A percentile compares a stretch with the other conserved stretches of the same genome.
phyloP scores from a whole-genome alignment of 2,797 vertebrate species.

The Astyanax mexicanus region DNA sequence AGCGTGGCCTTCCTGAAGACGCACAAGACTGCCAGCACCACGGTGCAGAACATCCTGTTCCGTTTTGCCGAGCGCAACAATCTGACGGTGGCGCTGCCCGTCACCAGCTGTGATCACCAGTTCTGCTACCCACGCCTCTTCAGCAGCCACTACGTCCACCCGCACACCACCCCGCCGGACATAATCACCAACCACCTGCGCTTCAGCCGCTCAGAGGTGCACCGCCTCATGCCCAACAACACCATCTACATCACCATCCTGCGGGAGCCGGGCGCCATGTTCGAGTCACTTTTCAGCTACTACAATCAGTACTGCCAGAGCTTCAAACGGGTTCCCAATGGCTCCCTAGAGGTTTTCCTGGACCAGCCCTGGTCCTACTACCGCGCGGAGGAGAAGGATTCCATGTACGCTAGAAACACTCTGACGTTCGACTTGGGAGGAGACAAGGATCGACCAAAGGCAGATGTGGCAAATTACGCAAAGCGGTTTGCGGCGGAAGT shows the following conservation, averaged over 20 bases:
- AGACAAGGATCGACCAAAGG: constrained; percentile 77
- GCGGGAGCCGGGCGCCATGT: constrained; percentile 87
- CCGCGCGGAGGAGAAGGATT: constrained; percentile 77
- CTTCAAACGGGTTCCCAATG: constrained; percentile 85
- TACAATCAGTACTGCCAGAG: constrained; percentile 85
- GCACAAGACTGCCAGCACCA: constrained; percentile 88
- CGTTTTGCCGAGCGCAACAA: constrained; percentile 88
- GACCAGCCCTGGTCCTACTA: constrained; percentile 81
- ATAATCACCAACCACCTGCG: constrained; percentile 87
- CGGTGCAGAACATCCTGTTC: constrained; percentile 89
- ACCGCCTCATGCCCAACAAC: constrained; percentile 82
- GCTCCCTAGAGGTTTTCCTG: constrained; percentile 84
- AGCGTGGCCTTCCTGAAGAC: constrained; percentile 89
- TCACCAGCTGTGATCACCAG: constrained; percentile 83
- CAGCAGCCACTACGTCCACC: constrained; percentile 82
- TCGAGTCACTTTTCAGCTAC: constrained; percentile 89
- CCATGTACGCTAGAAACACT: constrained; percentile 87
- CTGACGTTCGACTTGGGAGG: constrained; percentile 86
- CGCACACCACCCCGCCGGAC: constrained; percentile 80
- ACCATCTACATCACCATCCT: constrained; percentile 86
- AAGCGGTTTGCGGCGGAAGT: constrained; percentile 77
- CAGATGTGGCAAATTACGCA: constrained; percentile 69
- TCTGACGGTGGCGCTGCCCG: constrained; percentile 84
- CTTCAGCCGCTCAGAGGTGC: constrained; percentile 78
- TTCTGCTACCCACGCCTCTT: constrained; percentile 89